Conservation (phyloP, 2,797 vertebrate genomes). For the Eospalax fontanierii region DNA sequence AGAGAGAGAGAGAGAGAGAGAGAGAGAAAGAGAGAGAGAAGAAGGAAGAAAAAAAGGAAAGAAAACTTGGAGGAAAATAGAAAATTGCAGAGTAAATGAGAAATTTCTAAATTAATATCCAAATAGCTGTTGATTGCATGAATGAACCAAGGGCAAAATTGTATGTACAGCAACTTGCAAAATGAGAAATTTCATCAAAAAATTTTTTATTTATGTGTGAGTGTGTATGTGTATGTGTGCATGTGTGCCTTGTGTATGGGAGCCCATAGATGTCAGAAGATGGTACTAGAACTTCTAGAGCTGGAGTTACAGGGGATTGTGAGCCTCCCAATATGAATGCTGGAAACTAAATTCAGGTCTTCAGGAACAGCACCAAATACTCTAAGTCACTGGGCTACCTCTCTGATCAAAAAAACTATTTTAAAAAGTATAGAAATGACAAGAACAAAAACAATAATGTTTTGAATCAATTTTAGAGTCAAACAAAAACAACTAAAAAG, state of each 20-base stretch:
- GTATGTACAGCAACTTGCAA: not conserved
- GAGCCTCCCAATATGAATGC: too few species aligned
- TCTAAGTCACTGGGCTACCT: too few species aligned
- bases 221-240: not conserved
- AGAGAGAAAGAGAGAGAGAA: not conserved
- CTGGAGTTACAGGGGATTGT: not conserved
- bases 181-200: not conserved
- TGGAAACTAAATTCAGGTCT: not conserved
- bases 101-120: not conserved
- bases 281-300: not conserved
- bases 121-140: not conserved
- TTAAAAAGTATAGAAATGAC: not conserved
- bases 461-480: not conserved
- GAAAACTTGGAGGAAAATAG: not conserved
- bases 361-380: not conserved
- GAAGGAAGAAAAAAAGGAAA: not conserved
- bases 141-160: not conserved
- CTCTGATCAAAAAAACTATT: too few species aligned
- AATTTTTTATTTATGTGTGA: not conserved
- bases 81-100: not conserved
- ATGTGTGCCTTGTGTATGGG: too few species aligned
- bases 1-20: fast-evolving
- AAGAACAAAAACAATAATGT: not conserved
- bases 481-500: not conserved
- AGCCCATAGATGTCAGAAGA: not conserved